Conservation (phyloP, 2,888 invertebrate genomes). For the Eurytoma adleriae region DNA sequence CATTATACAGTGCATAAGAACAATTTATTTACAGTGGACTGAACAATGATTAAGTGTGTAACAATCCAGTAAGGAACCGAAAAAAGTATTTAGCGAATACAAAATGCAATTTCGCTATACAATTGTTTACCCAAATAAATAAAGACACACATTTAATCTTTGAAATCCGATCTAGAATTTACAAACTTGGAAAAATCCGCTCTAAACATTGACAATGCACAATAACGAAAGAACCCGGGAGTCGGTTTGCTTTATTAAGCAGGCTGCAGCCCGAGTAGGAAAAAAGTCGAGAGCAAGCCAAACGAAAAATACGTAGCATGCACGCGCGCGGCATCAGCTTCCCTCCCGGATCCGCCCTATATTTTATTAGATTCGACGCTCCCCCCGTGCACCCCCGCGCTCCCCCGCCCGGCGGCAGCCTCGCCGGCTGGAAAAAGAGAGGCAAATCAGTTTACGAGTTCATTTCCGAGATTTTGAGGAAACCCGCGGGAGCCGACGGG, state of each 20-base stretch:
- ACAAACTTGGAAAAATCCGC: no score
- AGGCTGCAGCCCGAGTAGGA: background rate
- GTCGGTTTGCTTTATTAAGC: background rate
- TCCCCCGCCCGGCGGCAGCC: conserved; percentile 16
- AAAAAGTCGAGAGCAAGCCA: background rate
- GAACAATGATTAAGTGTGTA: no score
- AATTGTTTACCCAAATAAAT: no score
- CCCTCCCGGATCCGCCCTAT: background rate
- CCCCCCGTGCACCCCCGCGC: conserved; percentile 11
- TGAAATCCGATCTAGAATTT: no score
- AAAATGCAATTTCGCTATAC: no score
- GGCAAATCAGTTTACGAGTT: conserved; percentile 38
- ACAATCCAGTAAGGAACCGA: no score
- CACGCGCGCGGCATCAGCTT: background rate
- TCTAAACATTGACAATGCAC: no score
- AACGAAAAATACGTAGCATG: background rate
- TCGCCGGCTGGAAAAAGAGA: conserved; percentile 8
- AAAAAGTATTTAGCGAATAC: no score
- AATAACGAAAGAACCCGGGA: no score
- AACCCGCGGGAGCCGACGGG: conserved; percentile 32
- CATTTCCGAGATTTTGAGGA: conserved; percentile 40
- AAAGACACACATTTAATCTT: no score
- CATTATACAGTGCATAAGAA: no score
- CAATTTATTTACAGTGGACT: no score
- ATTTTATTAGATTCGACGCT: conserved; percentile 3